Percentiles rank a stretch among this genome's conserved stretches.
Evolutionary conservation across 2,113 vertebrate genomes (phyloP).

Genomic region (Holacanthus passer): DNA sequence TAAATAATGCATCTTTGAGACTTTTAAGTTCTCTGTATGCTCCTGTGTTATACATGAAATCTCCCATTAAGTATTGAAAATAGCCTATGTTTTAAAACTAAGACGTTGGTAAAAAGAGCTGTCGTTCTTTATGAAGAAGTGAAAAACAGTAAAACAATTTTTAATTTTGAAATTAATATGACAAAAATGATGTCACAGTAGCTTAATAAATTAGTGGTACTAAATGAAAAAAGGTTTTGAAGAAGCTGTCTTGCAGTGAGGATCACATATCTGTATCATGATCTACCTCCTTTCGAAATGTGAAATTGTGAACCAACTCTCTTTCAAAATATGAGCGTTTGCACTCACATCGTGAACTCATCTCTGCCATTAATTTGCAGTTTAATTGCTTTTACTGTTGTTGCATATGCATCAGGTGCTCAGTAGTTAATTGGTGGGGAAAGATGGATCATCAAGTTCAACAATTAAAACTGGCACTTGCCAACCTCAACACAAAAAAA

Average conservation of each 20-base stretch:
- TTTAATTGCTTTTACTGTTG: constrained; percentile 68
- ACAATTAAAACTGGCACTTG: constrained; percentile 57
- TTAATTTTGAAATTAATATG: no score
- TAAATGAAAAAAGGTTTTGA: not conserved
- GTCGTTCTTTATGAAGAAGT: not conserved
- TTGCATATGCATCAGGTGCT: constrained; percentile 77
- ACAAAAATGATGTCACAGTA: not conserved
- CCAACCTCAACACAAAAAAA: constrained; percentile 54
- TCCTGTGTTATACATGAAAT: not conserved
- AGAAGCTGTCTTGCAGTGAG: constrained; percentile 19
- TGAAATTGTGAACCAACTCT: constrained; percentile 32
- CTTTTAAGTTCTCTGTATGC: not conserved
- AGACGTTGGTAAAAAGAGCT: not conserved
- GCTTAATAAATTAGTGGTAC: not conserved
- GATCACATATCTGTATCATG: constrained; percentile 35
- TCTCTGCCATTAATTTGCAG: constrained; percentile 59
- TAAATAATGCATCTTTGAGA: not conserved
- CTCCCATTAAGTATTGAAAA: not conserved
- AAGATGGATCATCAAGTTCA: constrained; percentile 70
- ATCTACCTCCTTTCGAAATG: constrained; percentile 28
- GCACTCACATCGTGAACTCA: constrained; percentile 50
- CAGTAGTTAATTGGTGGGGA: constrained; percentile 57
- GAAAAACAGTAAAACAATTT: no score
- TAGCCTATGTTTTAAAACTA: not conserved
- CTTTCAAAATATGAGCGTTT: constrained; percentile 52